phyloP scores from a whole-genome alignment of 2,113 vertebrate genomes.

The Cichladusa arquata region DNA sequence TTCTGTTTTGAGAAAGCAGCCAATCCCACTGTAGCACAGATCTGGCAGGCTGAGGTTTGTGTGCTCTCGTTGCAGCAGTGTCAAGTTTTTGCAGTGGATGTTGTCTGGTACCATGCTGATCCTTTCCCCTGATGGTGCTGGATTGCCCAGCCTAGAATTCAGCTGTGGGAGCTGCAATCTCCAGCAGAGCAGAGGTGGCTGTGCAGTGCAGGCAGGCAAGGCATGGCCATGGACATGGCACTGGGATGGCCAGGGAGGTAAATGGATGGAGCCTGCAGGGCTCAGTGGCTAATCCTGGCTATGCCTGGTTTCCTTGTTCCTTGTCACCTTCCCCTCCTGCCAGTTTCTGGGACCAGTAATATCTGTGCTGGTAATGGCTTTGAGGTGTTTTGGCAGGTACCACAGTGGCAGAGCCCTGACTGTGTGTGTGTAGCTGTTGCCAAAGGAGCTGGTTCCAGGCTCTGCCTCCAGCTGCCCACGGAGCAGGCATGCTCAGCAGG shows the following conservation, averaged over 20 bases:
- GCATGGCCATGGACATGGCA: rapidly evolving
- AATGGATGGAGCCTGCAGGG: not conserved
- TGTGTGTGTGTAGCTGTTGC: not conserved
- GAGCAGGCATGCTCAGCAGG: not conserved
- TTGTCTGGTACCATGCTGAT: not conserved
- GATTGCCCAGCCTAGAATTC: not conserved
- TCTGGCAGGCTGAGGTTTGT: not conserved
- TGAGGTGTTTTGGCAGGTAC: not conserved
- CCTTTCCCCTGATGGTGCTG: not conserved
- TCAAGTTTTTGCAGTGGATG: not conserved
- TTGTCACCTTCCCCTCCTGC: not conserved
- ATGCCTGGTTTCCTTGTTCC: not conserved
- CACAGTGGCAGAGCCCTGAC: not conserved
- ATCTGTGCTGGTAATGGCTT: not conserved
- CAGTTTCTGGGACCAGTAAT: not conserved
- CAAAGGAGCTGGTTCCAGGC: not conserved
- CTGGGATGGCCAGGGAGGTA: too few relatives aligned
- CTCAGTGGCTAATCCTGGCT: not conserved
- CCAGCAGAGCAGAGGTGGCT: not conserved
- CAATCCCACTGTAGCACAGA: not conserved
- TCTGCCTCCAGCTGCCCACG: not conserved
- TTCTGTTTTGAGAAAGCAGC: not conserved
- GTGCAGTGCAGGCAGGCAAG: not conserved
- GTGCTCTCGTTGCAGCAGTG: not conserved
- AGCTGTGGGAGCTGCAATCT: not conserved